A percentile compares a stretch with the other conserved stretches of the same genome.
Conservation (phyloP, 2,888 invertebrate genomes). For the Steromphala cineraria region DNA sequence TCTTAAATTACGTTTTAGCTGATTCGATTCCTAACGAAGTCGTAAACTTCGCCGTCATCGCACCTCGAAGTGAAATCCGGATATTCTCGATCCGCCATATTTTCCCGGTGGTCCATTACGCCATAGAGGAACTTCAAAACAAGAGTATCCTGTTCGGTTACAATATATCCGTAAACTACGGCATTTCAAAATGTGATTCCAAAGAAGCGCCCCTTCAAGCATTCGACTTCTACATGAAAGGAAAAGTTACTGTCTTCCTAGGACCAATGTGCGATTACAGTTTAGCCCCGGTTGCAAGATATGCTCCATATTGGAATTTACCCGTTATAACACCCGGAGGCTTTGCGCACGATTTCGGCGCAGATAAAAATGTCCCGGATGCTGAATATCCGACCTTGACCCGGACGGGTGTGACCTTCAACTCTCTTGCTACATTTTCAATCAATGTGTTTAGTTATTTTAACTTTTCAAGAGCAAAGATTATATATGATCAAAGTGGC, state of each 20-base stretch:
- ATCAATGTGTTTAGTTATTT: conserved; percentile 34
- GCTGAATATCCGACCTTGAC: conserved; percentile 50
- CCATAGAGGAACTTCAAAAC: conserved; percentile 22
- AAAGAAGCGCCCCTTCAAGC: conserved; percentile 48
- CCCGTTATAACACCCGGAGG: conserved; percentile 84
- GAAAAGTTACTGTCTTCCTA: conserved; percentile 52
- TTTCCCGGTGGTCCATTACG: conserved; percentile 59
- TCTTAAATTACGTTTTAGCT: too few species aligned
- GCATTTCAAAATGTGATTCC: conserved; percentile 45
- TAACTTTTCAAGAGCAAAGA: conserved; percentile 73
- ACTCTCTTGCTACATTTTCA: conserved; percentile 40
- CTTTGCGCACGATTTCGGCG: conserved; percentile 58
- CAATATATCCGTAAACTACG: conserved; percentile 33
- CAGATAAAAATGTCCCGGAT: conserved; percentile 31
- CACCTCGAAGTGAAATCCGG: conserved; percentile 36
- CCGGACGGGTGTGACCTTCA: conserved; percentile 59
- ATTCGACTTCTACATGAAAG: conserved; percentile 45
- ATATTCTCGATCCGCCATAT: conserved; percentile 48
- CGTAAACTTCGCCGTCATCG: conserved; percentile 37
- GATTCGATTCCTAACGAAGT: background rate
- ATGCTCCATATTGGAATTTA: conserved; percentile 92
- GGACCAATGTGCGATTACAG: conserved; percentile 75
- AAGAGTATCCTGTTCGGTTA: background rate
- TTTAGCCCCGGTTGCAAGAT: conserved; percentile 88
- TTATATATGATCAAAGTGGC: conserved; percentile 86